Evolutionary conservation across 53 echinoderm and acorn worm genomes (phyloP).

Genomic region (Arbacia lixula): DNA sequence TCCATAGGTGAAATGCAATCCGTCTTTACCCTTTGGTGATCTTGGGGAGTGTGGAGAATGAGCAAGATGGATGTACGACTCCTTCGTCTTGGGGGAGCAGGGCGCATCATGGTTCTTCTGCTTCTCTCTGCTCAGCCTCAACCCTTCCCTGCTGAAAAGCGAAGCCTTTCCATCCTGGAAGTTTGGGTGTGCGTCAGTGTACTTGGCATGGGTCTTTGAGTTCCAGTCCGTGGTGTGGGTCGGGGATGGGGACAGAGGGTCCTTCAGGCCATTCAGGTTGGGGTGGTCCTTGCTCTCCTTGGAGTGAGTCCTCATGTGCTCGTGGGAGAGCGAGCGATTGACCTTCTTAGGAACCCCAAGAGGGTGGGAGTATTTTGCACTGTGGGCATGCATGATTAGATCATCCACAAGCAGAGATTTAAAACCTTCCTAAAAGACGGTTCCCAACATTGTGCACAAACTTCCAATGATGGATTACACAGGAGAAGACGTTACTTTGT

Average conservation of each 20-base stretch:
- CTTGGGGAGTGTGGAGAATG: neutral
- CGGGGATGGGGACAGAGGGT: neutral
- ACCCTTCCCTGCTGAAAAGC: slow-evolving; percentile 14
- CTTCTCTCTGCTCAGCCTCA: slow-evolving; percentile 31
- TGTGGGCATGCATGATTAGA: slow-evolving; percentile 37
- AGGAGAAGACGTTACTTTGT: too few relatives aligned
- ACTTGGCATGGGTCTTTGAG: neutral
- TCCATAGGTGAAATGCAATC: slow-evolving; percentile 22
- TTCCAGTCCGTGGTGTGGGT: neutral
- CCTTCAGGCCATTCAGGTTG: slow-evolving; percentile 15
- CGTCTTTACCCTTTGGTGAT: slow-evolving; percentile 2
- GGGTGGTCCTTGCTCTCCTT: slow-evolving; percentile 62
- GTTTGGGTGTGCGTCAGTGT: slow-evolving; percentile 34
- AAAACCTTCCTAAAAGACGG: too few relatives aligned
- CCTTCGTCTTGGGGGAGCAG: slow-evolving; percentile 30
- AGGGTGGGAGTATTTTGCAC: slow-evolving; percentile 3
- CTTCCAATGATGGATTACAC: too few relatives aligned
- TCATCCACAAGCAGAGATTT: too few relatives aligned
- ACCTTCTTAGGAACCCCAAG: neutral
- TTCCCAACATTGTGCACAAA: too few relatives aligned
- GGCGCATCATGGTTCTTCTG: slow-evolving; percentile 3
- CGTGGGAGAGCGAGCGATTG: slow-evolving; percentile 39
- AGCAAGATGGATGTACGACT: slow-evolving; percentile 27
- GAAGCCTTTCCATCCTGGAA: slow-evolving; percentile 28
- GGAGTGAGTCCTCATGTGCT: slow-evolving; percentile 49